Conservation (phyloP, 30 jellyfish, hydroid and myxozoan genomes). For the Turritopsis rubra region DNA sequence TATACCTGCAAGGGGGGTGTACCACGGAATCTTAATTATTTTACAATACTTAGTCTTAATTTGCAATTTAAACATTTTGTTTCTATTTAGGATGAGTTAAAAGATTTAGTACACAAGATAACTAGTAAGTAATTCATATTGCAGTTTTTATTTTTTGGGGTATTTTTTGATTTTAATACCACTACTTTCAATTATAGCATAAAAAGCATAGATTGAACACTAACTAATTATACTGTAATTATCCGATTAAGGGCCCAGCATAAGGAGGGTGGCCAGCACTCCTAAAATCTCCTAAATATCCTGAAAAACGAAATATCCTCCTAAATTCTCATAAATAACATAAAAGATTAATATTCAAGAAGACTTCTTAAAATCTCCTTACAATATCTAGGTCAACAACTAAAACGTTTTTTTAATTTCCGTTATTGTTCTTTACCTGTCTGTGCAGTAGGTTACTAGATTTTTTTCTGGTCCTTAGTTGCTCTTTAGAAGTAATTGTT, state of each 20-base stretch:
- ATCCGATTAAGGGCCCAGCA: neutral
- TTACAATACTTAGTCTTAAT: neutral
- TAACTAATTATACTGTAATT: neutral
- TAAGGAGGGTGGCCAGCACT: neutral
- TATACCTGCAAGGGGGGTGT: neutral
- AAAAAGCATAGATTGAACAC: neutral
- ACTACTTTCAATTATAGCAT: neutral
- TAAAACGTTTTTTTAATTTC: too few relatives aligned
- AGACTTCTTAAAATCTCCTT: neutral
- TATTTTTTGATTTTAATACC: neutral
- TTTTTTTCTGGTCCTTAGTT: neutral
- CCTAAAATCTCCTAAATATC: neutral
- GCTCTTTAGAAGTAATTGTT: neutral
- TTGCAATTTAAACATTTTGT: neutral
- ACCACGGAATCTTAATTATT: neutral
- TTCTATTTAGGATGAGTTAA: neutral
- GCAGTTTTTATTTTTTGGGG: neutral
- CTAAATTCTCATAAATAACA: neutral
- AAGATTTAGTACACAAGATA: neutral
- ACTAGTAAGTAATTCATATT: neutral
- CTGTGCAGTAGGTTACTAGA: neutral
- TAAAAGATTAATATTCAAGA: neutral
- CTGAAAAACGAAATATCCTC: neutral
- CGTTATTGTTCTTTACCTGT: too few relatives aligned
- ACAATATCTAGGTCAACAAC: too few relatives aligned